Percentiles rank a stretch among this genome's conserved stretches.
Conservation (phyloP, 1,140 invertebrate genomes). For the Zaprionus gabonicus region DNA sequence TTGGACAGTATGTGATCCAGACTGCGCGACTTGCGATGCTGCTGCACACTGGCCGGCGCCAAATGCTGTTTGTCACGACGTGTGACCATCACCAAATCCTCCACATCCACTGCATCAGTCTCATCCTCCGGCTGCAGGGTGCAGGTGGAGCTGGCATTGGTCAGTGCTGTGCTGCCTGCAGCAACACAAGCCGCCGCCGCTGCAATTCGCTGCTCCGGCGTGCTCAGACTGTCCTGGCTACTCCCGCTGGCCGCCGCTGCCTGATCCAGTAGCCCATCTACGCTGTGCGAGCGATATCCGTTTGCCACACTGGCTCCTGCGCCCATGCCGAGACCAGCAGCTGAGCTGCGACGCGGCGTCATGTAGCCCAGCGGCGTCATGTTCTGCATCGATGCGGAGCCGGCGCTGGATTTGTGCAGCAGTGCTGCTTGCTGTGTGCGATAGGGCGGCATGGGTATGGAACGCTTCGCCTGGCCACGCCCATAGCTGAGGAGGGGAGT, state of each 20-base stretch:
- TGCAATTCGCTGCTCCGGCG: conserved; percentile 73
- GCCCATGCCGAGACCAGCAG: conserved; percentile 64
- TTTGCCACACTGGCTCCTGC: conserved; percentile 60
- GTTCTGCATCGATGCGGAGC: conserved; percentile 77
- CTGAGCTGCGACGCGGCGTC: conserved; percentile 67
- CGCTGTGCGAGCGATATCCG: conserved; percentile 80
- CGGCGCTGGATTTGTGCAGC: conserved; percentile 60
- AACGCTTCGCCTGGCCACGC: conserved; percentile 63
- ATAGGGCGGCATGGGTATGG: conserved; percentile 68
- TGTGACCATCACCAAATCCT: conserved; percentile 39
- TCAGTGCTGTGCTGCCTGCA: conserved; percentile 74
- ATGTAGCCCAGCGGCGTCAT: conserved; percentile 65
- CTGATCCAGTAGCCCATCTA: conserved; percentile 79
- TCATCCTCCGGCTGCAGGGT: conserved; percentile 72
- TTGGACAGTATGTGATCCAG: conserved; percentile 88
- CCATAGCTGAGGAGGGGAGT: conserved; percentile 85
- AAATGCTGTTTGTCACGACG: conserved; percentile 66
- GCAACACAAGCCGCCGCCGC: conserved; percentile 73
- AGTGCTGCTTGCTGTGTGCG: conserved; percentile 73
- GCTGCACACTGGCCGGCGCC: conserved; percentile 62
- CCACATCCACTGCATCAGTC: conserved; percentile 3
- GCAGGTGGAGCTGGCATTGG: conserved; percentile 77
- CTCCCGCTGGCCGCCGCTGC: conserved; percentile 46
- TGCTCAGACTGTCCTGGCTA: conserved; percentile 46
- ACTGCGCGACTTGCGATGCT: conserved; percentile 87